These are phyloP conservation scores for Trichogramma evanescens DNA, from an alignment of 2,888 invertebrate genomes.

Conservation along the genomic window DNA sequence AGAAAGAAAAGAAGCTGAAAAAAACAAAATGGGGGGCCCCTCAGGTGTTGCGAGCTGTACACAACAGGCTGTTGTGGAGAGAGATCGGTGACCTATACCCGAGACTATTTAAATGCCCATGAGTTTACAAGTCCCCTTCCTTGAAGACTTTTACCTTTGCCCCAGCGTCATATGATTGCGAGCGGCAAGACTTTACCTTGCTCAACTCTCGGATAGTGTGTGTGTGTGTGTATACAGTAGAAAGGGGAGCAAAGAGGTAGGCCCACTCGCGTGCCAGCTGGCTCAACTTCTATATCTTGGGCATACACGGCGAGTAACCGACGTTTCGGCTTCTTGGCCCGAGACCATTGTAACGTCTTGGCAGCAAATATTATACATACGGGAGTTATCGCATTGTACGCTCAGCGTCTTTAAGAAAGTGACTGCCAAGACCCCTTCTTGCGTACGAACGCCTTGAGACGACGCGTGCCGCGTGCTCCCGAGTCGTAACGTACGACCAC, in stretches of 20 bases:
- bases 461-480: not conserved
- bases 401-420: conserved; percentile 36
- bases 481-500: not conserved
- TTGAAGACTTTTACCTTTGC: not conserved
- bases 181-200: conserved; percentile 11
- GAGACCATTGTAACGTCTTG: conserved; percentile 21
- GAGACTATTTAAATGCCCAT: conserved; percentile 43
- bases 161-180: conserved; percentile 1
- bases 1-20: not conserved
- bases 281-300: conserved; percentile 22
- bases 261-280: conserved; percentile 42
- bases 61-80: conserved; percentile 30
- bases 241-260: no score
- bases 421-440: conserved; percentile 24
- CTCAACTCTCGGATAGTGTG: no score
- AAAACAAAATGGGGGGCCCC: conserved; percentile 28
- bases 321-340: conserved; percentile 46
- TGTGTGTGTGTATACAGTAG: no score
- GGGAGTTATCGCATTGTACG: not conserved
- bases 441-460: conserved; percentile 37
- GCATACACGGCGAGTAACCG: conserved; percentile 42
- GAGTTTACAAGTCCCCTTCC: conserved; percentile 29
- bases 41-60: conserved; percentile 38
- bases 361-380: no score
- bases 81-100: conserved; percentile 17